A percentile compares a stretch with the other conserved stretches of the same genome.
phyloP scores from a whole-genome alignment of 2,797 vertebrate species.

The Urocyon cinereoargenteus region DNA sequence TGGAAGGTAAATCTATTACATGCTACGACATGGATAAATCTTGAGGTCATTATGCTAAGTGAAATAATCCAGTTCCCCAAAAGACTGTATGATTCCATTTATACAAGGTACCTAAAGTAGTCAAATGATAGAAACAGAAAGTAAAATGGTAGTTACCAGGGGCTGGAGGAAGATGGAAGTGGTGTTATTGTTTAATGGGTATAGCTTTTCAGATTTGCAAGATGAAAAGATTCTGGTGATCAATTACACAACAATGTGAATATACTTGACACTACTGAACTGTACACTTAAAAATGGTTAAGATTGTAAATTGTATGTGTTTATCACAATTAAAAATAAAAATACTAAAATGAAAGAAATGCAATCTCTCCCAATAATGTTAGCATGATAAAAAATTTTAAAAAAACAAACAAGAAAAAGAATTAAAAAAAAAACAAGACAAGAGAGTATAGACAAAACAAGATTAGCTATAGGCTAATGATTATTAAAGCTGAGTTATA shows the following conservation, averaged over 20 bases:
- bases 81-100: background rate
- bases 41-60: background rate
- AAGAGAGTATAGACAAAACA: background rate
- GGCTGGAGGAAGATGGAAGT: background rate
- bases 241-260: background rate
- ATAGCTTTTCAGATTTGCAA: background rate
- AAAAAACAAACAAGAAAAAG: background rate
- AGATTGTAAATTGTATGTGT: background rate
- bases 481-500: background rate
- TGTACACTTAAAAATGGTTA: background rate
- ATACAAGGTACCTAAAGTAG: background rate
- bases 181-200: background rate
- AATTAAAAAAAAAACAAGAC: background rate
- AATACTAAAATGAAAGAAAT: constrained; percentile 18
- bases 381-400: background rate
- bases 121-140: constrained; percentile 2
- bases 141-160: background rate
- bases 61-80: background rate
- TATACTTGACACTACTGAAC: background rate
- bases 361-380: background rate
- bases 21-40: background rate
- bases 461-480: background rate
- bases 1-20: background rate
- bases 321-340: constrained; percentile 44
- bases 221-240: background rate